Evolutionary conservation across 2,888 invertebrate species (phyloP), one percentile per base, ranked within the genome.

Genomic region (Phania funesta): DNA sequence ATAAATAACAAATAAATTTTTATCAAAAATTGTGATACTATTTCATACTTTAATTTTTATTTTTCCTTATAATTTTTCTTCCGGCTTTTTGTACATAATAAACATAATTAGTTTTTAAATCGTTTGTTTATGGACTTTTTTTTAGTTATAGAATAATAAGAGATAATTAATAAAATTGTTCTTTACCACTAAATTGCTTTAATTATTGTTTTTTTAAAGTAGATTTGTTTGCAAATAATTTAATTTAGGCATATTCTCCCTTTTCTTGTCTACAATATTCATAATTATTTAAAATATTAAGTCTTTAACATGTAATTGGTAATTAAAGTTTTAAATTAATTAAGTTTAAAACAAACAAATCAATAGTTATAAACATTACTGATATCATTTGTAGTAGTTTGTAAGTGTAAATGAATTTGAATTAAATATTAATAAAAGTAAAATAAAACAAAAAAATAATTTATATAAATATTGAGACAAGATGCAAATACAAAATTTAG

Each of bases 1-100:
- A 68, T 38, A 67, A 50, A 58, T 32, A 64, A 65, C 4, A 74
- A 52, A 67, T 41, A 75, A 74, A 73, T 70, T 75, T 73, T 65
- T 75, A 65, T 70, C 68, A 75, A 82, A 78, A 82, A 82, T 82
- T 82, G 78, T 82, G 82, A 82, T 82, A 82, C 82, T 82, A 82
- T 82, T 82, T 82, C 82, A 82, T 82, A 82, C 64, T 78, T 75
- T 82, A 70, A 60, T 76, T 70, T 54, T 78, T 67, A 67, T 65
- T 67, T 56, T 35, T 35, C 38, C 11, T 64, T 11, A 35, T 41
- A 54, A 41, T 29, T 68, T 77, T 16, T 48, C 58, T 50, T 44
- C 50, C 58, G 56, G 56, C 56, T 58, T 56, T 48, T 50, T 78
- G 71, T 78, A 78, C 48, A 78, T 78, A 65, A 62, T n/a, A 41